Conservation (phyloP, 2,888 invertebrate species). For the Sphinx pinastri region DNA sequence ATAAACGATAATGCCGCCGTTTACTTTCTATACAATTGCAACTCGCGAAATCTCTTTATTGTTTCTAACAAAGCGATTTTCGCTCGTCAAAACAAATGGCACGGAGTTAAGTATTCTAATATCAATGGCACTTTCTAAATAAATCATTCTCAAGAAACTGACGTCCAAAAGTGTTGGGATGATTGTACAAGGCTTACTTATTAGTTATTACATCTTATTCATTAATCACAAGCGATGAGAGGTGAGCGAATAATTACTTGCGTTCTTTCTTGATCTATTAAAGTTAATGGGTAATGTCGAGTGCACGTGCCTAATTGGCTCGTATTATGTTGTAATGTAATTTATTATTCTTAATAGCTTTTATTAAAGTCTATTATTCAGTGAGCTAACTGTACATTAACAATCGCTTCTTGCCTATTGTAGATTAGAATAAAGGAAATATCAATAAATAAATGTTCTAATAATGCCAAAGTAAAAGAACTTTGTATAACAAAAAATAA, state of each 20-base stretch:
- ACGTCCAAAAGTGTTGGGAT: slow-evolving; percentile 5
- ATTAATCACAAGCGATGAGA: slow-evolving; percentile 21
- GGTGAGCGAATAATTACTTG: slow-evolving; percentile 12
- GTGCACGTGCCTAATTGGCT: slow-evolving; percentile 19
- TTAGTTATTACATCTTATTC: slow-evolving; percentile 11
- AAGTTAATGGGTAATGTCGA: background rate
- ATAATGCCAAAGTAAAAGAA: background rate
- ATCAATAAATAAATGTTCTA: background rate
- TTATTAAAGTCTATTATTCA: background rate
- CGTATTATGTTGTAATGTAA: slow-evolving; percentile 9
- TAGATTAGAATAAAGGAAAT: background rate
- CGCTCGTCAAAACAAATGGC: slow-evolving; percentile 15
- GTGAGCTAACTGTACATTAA: background rate
- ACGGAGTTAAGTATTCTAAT: background rate
- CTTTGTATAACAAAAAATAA: background rate
- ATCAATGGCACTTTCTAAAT: background rate
- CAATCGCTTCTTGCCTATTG: background rate
- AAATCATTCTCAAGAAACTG: background rate
- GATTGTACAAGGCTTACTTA: slow-evolving; percentile 22
- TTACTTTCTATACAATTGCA: background rate
- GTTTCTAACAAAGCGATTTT: background rate
- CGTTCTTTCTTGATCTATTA: slow-evolving; percentile 1
- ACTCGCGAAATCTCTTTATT: background rate
- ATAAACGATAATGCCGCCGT: background rate
- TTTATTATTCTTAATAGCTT: slow-evolving; percentile 8